Evolutionary conservation across 2,113 vertebrate species (phyloP).

Genomic region (Fregetta grallaria): DNA sequence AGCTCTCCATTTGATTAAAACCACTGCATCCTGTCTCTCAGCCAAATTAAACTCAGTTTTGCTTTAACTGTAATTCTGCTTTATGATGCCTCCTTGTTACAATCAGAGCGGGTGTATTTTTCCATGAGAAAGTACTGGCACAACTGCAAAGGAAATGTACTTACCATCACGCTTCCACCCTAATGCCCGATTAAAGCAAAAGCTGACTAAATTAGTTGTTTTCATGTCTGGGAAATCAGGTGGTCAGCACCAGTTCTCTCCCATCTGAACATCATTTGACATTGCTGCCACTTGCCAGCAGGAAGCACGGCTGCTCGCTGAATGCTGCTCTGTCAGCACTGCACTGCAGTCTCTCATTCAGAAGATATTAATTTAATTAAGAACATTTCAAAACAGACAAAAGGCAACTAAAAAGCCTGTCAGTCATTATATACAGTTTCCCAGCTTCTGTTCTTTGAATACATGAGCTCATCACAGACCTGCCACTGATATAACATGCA

Average conservation of each 20-base stretch:
- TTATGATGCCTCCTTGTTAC: neutral
- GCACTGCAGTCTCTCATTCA: neutral
- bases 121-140: neutral
- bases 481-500: neutral
- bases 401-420: neutral
- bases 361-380: neutral
- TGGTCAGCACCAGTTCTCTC: neutral
- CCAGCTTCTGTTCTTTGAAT: neutral
- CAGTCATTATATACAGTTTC: neutral
- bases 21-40: neutral
- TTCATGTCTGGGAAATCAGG: neutral
- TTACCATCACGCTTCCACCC: neutral
- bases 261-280: neutral
- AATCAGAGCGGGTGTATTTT: neutral
- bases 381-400: neutral
- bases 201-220: neutral
- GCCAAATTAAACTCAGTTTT: neutral
- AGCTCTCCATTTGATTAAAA: neutral
- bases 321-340: neutral
- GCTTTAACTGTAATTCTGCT: neutral
- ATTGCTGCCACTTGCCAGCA: rapidly evolving
- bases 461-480: neutral
- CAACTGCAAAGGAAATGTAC: neutral
- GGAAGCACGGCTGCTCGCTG: neutral
- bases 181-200: neutral